Conservation (phyloP, 1,140 invertebrate species). For the Drosophila biarmipes region DNA sequence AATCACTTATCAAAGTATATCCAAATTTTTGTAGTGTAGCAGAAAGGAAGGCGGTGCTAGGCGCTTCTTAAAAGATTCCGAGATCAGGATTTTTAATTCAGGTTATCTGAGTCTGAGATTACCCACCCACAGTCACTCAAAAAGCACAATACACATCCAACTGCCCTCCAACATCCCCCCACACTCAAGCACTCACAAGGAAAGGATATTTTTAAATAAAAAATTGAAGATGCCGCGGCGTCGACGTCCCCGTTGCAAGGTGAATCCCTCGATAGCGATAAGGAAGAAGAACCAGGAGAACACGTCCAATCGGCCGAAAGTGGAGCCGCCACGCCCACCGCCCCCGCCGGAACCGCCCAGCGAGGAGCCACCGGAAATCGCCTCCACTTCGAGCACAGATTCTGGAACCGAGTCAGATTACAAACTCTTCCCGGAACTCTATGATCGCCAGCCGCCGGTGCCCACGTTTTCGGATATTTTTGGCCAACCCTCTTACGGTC, state of each 20-base stretch:
- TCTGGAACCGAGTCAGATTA: conserved; percentile 45
- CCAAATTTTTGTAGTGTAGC: conserved; percentile 10
- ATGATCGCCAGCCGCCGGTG: conserved; percentile 39
- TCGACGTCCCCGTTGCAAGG: conserved; percentile 58
- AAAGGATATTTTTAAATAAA: conserved; percentile 2
- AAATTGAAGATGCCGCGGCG: conserved; percentile 47
- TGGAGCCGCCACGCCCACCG: neutral
- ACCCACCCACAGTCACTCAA: neutral
- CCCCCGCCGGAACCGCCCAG: neutral
- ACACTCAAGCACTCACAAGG: neutral
- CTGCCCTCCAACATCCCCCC: neutral
- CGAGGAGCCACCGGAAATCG: conserved; percentile 6
- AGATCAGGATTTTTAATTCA: conserved; percentile 16
- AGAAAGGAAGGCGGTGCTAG: conserved; percentile 22
- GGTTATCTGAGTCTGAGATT: conserved; percentile 14
- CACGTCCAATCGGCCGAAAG: conserved; percentile 1
- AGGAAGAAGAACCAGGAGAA: conserved; percentile 29
- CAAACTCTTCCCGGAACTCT: conserved; percentile 58
- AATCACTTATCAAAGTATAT: neutral
- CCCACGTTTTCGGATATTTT: conserved; percentile 64
- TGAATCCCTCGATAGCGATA: conserved; percentile 26
- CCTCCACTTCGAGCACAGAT: conserved; percentile 2
- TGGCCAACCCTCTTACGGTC: conserved; percentile 45
- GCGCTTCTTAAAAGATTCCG: conserved; percentile 33
- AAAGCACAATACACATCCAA: neutral